Evolutionary conservation across 2,797 vertebrate genomes (phyloP), one percentile per base, ranked within the genome.

Genomic region (Trematomus bernacchii): DNA sequence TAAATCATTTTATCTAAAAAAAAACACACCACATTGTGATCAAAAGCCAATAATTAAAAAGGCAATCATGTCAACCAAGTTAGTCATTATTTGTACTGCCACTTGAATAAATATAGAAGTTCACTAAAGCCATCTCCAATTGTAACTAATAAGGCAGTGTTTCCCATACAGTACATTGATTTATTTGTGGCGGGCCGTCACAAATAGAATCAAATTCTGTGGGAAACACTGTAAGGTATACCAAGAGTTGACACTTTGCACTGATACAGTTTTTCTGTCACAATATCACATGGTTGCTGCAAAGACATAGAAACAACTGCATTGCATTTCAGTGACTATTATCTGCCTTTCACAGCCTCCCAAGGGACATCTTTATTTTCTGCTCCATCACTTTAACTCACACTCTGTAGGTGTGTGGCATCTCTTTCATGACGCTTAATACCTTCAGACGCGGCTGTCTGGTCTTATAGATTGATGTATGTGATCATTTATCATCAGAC

Each of bases 321-420:
- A 76, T 54, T 55, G 37, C 66, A 77, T 73, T 73, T 63, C 47
- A 67, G 55, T 59, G 48, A 61, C 37, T 66, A 83, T 79, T 81
- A 73, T 71, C 66, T 73, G 37, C 78, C 78, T 84, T 78, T 79
- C 51, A 59, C 77, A 81, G 54, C 47, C 30, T 84, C 72, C 66
- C 72, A 48, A n/a, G 73, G 73, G 80, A 71, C 66, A 55, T 30
- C 58, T 61, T 51, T 60, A 74, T 77, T 54, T 60, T 58, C 60
- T 4, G 9, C 46, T 21, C 44, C 61, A 63, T 83, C 76, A 61
- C 66, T 73, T 84, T 70, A 78, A 65, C 79, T 73, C 61, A 37
- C 14, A 42, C 55, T 58, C 47, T 74, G 48, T 60, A 77, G 44
- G 14, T 61, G 64, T 68, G 68, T 46, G 42, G 23, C 21, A 66